Conservation (phyloP, 2,113 vertebrate species). For the Crocuta crocuta region DNA sequence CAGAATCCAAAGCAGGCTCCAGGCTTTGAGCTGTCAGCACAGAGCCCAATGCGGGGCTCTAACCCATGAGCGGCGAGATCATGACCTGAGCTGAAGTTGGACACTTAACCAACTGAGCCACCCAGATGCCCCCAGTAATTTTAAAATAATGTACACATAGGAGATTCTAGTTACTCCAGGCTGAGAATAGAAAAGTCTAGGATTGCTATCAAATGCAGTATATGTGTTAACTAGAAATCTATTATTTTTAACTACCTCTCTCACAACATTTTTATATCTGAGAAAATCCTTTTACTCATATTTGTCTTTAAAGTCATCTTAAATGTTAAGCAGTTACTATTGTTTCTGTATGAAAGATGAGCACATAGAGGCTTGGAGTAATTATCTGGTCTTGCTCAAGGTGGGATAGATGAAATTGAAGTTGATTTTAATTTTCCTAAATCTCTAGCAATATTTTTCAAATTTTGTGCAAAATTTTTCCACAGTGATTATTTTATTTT, state of each 20-base stretch:
- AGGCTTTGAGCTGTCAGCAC: too few species aligned
- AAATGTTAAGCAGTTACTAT: not conserved
- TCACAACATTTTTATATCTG: not conserved
- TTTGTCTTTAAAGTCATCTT: not conserved
- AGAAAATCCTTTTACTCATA: not conserved
- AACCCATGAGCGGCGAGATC: too few species aligned
- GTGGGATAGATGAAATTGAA: not conserved
- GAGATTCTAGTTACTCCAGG: not conserved
- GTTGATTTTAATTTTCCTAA: conserved; percentile 32
- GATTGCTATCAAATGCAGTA: not conserved
- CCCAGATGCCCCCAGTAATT: not conserved
- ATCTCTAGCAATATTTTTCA: not conserved
- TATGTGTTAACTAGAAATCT: not conserved
- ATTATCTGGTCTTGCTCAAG: not conserved
- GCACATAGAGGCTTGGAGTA: not conserved
- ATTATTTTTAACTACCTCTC: not conserved
- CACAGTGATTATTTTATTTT: not conserved
- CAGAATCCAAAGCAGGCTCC: too few species aligned
- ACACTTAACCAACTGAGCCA: too few species aligned
- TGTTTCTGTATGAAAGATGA: not conserved
- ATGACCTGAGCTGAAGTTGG: too few species aligned
- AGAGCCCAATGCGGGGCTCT: too few species aligned
- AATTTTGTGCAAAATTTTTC: not conserved
- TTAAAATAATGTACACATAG: not conserved
- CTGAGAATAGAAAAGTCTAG: not conserved